Evolutionary conservation across 2,113 vertebrate species (phyloP).

Genomic region (Ictalurus furcatus): DNA sequence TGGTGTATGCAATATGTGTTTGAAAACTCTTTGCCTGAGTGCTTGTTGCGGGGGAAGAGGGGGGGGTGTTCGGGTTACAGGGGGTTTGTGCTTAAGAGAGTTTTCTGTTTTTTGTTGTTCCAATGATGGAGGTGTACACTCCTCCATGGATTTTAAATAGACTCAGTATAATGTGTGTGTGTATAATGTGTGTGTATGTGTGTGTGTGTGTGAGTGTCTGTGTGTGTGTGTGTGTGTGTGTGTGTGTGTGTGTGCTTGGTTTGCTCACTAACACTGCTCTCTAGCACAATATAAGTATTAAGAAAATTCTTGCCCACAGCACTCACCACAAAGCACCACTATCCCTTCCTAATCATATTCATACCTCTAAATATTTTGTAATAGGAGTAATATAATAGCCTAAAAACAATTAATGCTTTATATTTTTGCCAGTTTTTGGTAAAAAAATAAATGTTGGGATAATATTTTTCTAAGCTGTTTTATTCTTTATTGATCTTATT

Average conservation of each 20-base stretch:
- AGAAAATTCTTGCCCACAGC: slow-evolving; percentile 22
- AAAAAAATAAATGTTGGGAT: neutral
- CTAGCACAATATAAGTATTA: neutral
- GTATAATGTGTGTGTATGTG: slow-evolving; percentile 32
- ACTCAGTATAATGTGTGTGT: neutral
- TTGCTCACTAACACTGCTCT: slow-evolving; percentile 1
- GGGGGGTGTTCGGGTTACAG: too few species aligned
- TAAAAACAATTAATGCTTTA: neutral
- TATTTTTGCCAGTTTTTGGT: neutral
- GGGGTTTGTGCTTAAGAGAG: neutral
- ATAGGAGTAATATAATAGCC: neutral
- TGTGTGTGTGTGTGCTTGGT: slow-evolving; percentile 23
- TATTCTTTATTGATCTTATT: neutral
- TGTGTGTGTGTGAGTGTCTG: slow-evolving; percentile 32
- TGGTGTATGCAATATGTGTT: neutral
- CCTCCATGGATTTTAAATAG: slow-evolving; percentile 28
- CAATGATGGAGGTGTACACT: slow-evolving; percentile 7
- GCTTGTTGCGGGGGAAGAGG: neutral
- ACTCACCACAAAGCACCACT: neutral
- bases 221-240: slow-evolving; percentile 24
- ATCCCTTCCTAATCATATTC: neutral
- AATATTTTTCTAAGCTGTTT: neutral
- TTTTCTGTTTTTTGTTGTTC: neutral
- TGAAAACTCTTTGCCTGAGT: neutral
- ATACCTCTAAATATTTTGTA: neutral